Base-by-base conservation (phyloP, 2,888 invertebrate species). In the Metopia argyrocephala region DNA sequence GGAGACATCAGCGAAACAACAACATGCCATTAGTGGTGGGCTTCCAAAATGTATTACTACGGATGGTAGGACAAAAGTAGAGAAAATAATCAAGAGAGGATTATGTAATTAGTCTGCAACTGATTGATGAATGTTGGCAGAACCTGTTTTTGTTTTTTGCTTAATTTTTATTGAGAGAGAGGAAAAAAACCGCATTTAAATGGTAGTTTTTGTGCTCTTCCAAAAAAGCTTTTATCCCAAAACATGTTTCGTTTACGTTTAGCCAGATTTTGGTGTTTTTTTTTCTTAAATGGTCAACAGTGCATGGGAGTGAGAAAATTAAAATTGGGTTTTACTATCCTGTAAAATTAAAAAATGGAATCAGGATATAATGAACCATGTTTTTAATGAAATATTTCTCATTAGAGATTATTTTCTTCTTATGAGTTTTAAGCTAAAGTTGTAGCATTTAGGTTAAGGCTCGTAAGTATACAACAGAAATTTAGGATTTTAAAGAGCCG, bases 41-140 rank as follows among this genome's bases (percentile, higher is more conserved):
- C 82, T 82, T n/a, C n/a, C 82, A 84, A 86, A 85, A 85, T 85
- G 85, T 61, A 79, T 2, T 3, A 38, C 9, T 38, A 84, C 59
- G 78, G 85, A 85, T 61, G 85, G 87, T 87, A 89, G 3, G 38
- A 38, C 3, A 15, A 9, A 38, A 15, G 38, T 15, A 38, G 1
- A 1, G 12, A 38, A 38, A 38, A 38, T 88, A 88, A 87, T 89
- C 88, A 89, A 88, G 88, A 89, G 89, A 85, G 89, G 89, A 89
- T 89, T 89, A 89, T 89, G 89, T 90, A 89, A 89, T 90, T 89
- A 89, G 89, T 90, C 90, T 90, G 90, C 86, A 88, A 86, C 89
- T 89, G 89, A 89, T 89, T 89, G 89, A 89, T 89, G 89, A 89
- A 89, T 86, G 86, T 85, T 87, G 84, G 83, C 85, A 84, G 83